phyloP scores from a whole-genome alignment of 2,113 vertebrate species.

The Hemichromis elongatus region DNA sequence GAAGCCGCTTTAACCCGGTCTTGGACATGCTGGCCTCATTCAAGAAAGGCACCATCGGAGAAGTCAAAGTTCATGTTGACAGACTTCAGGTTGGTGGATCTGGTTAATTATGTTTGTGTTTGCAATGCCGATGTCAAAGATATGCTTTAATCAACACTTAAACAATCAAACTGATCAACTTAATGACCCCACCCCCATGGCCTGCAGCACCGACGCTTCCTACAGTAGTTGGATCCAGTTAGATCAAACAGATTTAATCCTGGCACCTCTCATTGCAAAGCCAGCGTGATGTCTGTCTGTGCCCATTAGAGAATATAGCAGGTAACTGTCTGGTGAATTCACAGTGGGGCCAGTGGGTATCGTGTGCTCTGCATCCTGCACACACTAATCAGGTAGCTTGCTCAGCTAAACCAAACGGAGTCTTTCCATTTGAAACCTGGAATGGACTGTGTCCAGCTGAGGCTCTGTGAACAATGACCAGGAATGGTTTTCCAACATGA shows the following conservation, averaged over 20 bases:
- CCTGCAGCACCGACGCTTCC: neutral
- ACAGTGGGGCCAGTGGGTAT: neutral
- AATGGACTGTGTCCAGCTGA: neutral
- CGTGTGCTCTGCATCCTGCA: neutral
- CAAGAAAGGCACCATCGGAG: slow-evolving; percentile 88
- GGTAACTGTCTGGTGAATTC: neutral
- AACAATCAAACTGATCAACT: neutral
- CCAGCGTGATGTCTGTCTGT: neutral
- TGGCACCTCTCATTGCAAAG: neutral
- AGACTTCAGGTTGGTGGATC: slow-evolving; percentile 85
- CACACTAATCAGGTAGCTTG: neutral
- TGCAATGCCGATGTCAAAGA: neutral
- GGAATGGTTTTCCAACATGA: no score
- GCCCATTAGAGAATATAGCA: neutral
- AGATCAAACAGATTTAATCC: neutral
- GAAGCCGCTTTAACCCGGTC: slow-evolving; percentile 93
- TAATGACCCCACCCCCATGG: neutral
- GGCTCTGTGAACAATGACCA: neutral
- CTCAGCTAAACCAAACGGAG: neutral
- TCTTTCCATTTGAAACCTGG: neutral
- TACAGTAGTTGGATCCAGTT: neutral
- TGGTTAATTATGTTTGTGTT: neutral
- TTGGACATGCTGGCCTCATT: slow-evolving; percentile 96
- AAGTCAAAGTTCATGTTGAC: slow-evolving; percentile 95
- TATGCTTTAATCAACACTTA: neutral